A percentile compares a stretch with the other conserved stretches of the same genome.
Evolutionary conservation across 2,888 invertebrate genomes (phyloP).

Genomic region (Sarcophaga carnaria): DNA sequence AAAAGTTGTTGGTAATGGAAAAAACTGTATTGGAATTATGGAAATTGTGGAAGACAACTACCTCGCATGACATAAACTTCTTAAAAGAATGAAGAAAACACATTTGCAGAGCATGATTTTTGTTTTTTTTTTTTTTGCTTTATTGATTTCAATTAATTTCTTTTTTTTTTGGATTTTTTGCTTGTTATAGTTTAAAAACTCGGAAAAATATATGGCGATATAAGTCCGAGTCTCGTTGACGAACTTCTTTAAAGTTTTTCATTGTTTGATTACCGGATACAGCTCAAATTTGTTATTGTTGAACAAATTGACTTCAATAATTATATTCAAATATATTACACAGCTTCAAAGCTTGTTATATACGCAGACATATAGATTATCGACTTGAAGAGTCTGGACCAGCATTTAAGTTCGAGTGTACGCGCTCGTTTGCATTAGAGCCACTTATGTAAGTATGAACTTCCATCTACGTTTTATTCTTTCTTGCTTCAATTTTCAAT

Average conservation of each 20-base stretch:
- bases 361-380: not conserved
- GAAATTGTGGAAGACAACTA: not conserved
- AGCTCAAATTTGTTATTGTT: slow-evolving; percentile 43
- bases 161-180: slow-evolving; percentile 55
- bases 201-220: slow-evolving; percentile 47
- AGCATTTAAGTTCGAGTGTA: slow-evolving; percentile 25
- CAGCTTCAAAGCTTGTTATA: not conserved
- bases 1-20: slow-evolving; percentile 23
- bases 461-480: too few relatives aligned
- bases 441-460: too few relatives aligned
- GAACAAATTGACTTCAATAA: slow-evolving; percentile 53
- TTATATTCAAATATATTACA: not conserved
- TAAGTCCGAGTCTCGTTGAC: slow-evolving; percentile 19
- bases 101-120: slow-evolving; percentile 17
- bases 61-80: too few relatives aligned
- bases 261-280: slow-evolving; percentile 6
- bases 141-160: slow-evolving; percentile 39
- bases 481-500: too few relatives aligned
- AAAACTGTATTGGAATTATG: not conserved
- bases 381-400: slow-evolving; percentile 52
- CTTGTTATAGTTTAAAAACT: slow-evolving; percentile 60
- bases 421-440: slow-evolving; percentile 10
- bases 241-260: slow-evolving; percentile 27
- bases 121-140: slow-evolving; percentile 50
- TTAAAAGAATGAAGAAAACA: slow-evolving; percentile 17